Percentiles rank a stretch among this genome's conserved stretches.
Evolutionary conservation across 1,140 invertebrate species (phyloP).

Genomic region (Rhynchophorus ferrugineus): DNA sequence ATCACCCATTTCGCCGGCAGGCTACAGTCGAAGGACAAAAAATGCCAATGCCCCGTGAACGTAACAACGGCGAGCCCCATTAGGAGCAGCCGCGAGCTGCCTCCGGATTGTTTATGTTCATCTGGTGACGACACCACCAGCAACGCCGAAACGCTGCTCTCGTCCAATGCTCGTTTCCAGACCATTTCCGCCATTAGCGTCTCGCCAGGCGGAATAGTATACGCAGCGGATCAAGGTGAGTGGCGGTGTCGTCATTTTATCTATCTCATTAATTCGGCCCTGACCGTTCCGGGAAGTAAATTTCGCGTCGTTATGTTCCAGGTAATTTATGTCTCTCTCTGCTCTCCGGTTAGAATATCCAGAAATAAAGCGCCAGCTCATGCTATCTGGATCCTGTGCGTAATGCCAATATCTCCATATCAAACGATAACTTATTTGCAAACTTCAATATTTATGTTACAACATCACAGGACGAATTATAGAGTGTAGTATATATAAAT

Average conservation of each 20-base stretch:
- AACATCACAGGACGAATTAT: too few relatives aligned
- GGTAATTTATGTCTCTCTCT: too few relatives aligned
- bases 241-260: background rate
- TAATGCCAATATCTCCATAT: too few relatives aligned
- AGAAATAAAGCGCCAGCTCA: too few relatives aligned
- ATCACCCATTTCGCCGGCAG: conserved; percentile 78
- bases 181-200: conserved; percentile 88
- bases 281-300: too few relatives aligned
- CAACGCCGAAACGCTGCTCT: conserved; percentile 74
- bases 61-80: conserved; percentile 46
- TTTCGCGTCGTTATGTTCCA: too few relatives aligned
- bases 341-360: too few relatives aligned
- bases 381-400: too few relatives aligned
- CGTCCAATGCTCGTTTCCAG: conserved; percentile 83
- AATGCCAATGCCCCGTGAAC: conserved; percentile 52
- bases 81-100: conserved; percentile 32
- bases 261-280: background rate
- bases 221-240: conserved; percentile 84
- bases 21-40: conserved; percentile 52
- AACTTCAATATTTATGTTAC: too few relatives aligned
- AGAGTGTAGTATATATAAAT: too few relatives aligned
- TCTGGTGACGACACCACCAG: conserved; percentile 60
- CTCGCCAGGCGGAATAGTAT: conserved; percentile 86
- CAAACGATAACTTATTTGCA: too few relatives aligned
- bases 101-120: conserved; percentile 49